These are phyloP conservation scores for Schizothorax lantsangensis DNA, from an alignment of 2,797 vertebrate species.

Conservation along the genomic window DNA sequence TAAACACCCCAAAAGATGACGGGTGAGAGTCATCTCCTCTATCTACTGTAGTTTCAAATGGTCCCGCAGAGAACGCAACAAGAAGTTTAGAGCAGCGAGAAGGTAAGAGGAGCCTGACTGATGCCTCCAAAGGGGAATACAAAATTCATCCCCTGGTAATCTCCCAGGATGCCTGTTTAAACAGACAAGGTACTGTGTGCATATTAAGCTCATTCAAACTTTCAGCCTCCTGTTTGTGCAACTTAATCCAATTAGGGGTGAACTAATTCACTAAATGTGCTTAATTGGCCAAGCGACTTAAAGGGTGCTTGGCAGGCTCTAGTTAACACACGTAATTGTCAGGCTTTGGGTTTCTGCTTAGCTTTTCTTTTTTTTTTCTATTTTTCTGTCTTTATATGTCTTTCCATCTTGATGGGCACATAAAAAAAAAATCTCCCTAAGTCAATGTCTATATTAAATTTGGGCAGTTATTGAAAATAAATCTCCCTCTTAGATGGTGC, in stretches of 20 bases:
- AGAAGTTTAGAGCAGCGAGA: slow-evolving; percentile 7
- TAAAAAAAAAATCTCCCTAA: neutral
- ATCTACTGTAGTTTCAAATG: neutral
- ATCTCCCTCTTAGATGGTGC: slow-evolving; percentile 16
- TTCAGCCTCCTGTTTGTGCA: slow-evolving; percentile 57
- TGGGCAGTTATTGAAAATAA: slow-evolving; percentile 33
- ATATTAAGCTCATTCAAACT: slow-evolving; percentile 54
- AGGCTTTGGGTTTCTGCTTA: slow-evolving; percentile 8
- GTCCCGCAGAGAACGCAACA: neutral
- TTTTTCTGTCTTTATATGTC: neutral
- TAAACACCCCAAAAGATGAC: slow-evolving; percentile 17
- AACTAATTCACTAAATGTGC: slow-evolving; percentile 56
- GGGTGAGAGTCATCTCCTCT: neutral
- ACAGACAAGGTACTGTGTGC: slow-evolving; percentile 57
- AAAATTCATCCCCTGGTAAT: slow-evolving; percentile 10
- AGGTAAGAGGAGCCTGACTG: slow-evolving; percentile 13
- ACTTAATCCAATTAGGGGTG: slow-evolving; percentile 45
- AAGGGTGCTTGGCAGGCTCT: slow-evolving; percentile 65
- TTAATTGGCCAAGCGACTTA: slow-evolving; percentile 64
- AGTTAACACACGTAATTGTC: slow-evolving; percentile 55
- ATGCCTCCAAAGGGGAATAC: neutral
- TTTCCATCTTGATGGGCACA: neutral
- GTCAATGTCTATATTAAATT: slow-evolving; percentile 38
- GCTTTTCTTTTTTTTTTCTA: neutral
- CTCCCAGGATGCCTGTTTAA: slow-evolving; percentile 49